Conservation (phyloP, 2,113 vertebrate species). For the Mobula birostris region DNA sequence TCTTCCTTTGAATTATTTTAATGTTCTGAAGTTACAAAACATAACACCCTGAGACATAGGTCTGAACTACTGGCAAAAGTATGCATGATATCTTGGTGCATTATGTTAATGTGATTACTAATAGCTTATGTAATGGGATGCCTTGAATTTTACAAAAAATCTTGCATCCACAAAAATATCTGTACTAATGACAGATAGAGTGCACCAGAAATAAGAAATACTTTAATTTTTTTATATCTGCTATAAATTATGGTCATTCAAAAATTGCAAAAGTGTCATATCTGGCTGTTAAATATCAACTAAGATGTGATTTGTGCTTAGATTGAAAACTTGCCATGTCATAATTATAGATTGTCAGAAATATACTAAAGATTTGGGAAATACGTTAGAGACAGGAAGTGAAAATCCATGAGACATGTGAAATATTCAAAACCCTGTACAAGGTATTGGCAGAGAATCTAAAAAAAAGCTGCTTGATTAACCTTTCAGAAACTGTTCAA, state of each 20-base stretch:
- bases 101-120: too few species aligned
- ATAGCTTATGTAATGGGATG: background rate
- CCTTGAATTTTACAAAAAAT: background rate
- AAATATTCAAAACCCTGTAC: conserved; percentile 15
- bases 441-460: background rate
- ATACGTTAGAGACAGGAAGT: background rate
- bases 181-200: background rate
- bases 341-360: conserved; percentile 10
- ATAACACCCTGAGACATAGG: too few species aligned
- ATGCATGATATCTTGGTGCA: too few species aligned
- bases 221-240: background rate
- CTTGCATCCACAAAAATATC: background rate
- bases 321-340: background rate
- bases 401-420: background rate
- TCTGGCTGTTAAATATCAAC: background rate
- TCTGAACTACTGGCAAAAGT: too few species aligned
- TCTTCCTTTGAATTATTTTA: too few species aligned
- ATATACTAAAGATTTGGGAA: conserved; percentile 7
- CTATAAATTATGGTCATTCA: background rate
- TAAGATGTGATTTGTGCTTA: background rate
- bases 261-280: background rate
- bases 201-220: background rate
- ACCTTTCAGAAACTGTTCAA: background rate
- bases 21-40: too few species aligned
- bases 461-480: background rate